phyloP scores from a whole-genome alignment of 2,888 invertebrate genomes.

The Xestoiulus laeticollis region DNA sequence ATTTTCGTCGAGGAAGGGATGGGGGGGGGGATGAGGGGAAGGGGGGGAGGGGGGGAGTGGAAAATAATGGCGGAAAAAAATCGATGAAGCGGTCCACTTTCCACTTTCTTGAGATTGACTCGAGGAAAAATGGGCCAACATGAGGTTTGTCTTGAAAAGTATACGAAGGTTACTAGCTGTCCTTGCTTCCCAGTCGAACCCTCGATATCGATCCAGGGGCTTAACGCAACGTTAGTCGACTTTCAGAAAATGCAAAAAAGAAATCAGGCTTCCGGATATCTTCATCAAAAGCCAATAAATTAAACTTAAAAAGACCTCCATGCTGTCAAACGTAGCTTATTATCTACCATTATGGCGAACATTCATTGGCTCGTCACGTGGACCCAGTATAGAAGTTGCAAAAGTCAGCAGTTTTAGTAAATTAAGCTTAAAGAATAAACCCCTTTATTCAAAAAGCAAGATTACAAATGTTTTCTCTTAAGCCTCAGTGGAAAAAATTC shows the following conservation, averaged over 20 bases:
- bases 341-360: background rate
- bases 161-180: background rate
- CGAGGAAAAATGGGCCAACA: background rate
- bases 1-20: too few relatives aligned
- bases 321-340: background rate
- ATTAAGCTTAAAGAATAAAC: too few relatives aligned
- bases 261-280: background rate
- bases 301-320: background rate
- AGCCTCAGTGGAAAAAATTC: too few relatives aligned
- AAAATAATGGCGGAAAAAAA: background rate
- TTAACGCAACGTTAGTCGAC: background rate
- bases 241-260: background rate
- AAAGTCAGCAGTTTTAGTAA: too few relatives aligned
- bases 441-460: too few relatives aligned
- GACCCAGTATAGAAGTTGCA: background rate
- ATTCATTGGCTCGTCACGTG: background rate
- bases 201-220: constrained; percentile 15
- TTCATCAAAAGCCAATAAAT: constrained; percentile 17
- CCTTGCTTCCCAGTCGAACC: constrained; percentile 1
- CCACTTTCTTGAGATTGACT: background rate
- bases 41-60: background rate
- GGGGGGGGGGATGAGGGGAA: too few relatives aligned
- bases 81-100: background rate
- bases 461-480: too few relatives aligned
- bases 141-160: background rate